Base-by-base conservation (phyloP, 2,888 invertebrate genomes). In the Sesamia inferens region DNA sequence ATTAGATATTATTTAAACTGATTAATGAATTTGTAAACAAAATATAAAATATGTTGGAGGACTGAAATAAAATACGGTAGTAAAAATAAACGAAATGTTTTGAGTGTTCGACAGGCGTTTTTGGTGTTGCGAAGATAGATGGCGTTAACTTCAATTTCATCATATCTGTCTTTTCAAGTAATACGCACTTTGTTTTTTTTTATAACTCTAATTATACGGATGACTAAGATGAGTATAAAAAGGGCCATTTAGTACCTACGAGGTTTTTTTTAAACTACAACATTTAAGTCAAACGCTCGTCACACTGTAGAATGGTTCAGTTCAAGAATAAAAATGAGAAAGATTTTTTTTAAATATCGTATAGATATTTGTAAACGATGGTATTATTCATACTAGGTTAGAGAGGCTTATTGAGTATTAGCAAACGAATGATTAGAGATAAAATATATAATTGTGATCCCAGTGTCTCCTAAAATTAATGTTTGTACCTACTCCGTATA, bases 391-490 rank as follows among this genome's bases (percentile, higher is more conserved):
- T 55, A 65, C 78, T 84, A 83, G 82, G 48, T 70, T 87, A 79
- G 69, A 78, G 65, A 78, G 67, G 85, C 85, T 86, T 87, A 81
- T 71, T 79, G 68, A 82, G 83, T 85, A 83, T 88, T 88, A 87
- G 81, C 72, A 78, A 75, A 77, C 67, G 75, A 81, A 85, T 79
- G 83, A 81, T 76, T 85, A 87, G 80, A 71, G 8, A 58, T 79
- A 83, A 71, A 78, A 81, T 75, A 85, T 79, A 84, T 90, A 84
- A 87, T 89, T 92, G 92, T 93, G 92, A 93, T 93, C 91, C 92
- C 91, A 87, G 81, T 86, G 92, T 90, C 90, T 92, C 93, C 90
- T 91, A 88, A 88, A 81, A 74, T 76, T 90, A 85, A 80, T 77
- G 78, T 85, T 84, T 85, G 81, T 86, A 86, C n/a, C n/a, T n/a